phyloP scores from a whole-genome alignment of 2,113 vertebrate species.

The Sporophila hypoxantha region DNA sequence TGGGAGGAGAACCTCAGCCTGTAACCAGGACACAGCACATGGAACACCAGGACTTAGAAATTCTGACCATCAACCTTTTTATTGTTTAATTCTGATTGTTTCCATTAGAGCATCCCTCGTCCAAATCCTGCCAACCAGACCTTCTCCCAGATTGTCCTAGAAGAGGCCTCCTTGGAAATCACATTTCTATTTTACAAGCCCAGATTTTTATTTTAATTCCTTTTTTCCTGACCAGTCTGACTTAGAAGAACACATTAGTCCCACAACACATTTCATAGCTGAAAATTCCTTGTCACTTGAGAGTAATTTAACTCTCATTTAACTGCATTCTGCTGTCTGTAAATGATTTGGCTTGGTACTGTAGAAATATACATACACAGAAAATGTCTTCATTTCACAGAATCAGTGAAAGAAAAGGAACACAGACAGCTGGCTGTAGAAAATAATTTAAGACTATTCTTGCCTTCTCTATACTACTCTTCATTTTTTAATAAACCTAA shows the following conservation, averaged over 20 bases:
- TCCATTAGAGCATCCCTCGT: background rate
- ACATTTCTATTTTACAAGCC: background rate
- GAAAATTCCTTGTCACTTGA: background rate
- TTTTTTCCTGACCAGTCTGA: background rate
- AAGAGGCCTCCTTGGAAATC: background rate
- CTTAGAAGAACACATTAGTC: background rate
- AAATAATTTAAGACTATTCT: background rate
- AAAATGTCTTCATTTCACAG: conserved; percentile 3
- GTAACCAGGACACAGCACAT: background rate
- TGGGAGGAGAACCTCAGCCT: background rate
- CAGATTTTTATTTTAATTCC: background rate
- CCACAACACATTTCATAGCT: background rate
- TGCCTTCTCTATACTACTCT: background rate
- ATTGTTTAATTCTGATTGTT: background rate
- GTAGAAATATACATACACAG: background rate
- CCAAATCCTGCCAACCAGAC: background rate
- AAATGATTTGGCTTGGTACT: conserved; percentile 21
- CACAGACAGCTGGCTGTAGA: background rate
- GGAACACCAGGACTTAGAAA: background rate
- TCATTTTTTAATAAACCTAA: background rate
- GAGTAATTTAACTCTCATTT: conserved; percentile 22
- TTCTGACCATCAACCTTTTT: background rate
- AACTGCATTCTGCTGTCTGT: conserved; percentile 16
- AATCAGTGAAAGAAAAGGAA: background rate
- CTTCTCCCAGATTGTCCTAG: background rate